Base-by-base conservation (phyloP, 2,888 invertebrate species). In the Macaria notata region DNA sequence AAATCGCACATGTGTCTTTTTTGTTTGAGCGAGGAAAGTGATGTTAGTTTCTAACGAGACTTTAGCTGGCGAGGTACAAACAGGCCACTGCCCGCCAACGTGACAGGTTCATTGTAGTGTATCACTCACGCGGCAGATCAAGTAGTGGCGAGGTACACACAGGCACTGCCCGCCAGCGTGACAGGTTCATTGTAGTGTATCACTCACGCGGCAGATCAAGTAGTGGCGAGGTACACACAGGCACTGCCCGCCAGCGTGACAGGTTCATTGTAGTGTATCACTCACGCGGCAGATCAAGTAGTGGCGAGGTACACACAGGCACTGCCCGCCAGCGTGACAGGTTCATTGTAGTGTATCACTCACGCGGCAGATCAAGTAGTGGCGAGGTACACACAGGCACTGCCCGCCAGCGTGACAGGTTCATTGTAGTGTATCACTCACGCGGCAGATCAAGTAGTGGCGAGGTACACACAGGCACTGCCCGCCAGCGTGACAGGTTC, bases 41-140 rank as follows among this genome's bases (percentile, higher is more conserved):
- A 49, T 38, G 42, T 46, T 31, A 49, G 49, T 59, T 58, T 59
- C 59, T 59, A 54, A 59, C 51, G 59, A 55, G 54, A 45, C 45
- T 51, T 52, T 46, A 55, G 42, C 48, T 44, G 48, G 30, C 41
- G 41, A 4, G 0, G 50, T 52, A 55, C 48, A 54, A 51, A 45
- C 51, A n/a, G 9, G 9, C 50, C 47, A 46, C 39, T 47, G 44
- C 39, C 19, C 19, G 1, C 53, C 39, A 30, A 33, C 42, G 36
- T 43, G 43, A 50, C 46, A 38, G 31, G 30, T 49, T 41, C 47
- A 36, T 36, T 36, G 33, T 36, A 41, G 42, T 48, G 45, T 41
- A 36, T 31, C 44, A 31, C 50, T 50, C 42, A 9, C 41, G 46
- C 39, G 29, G 38, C 36, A 36, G 3, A 42, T 43, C 19, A 19